These are phyloP conservation scores for Argopecten irradians DNA, from an alignment of 1,140 invertebrate species.

Conservation along the genomic window DNA sequence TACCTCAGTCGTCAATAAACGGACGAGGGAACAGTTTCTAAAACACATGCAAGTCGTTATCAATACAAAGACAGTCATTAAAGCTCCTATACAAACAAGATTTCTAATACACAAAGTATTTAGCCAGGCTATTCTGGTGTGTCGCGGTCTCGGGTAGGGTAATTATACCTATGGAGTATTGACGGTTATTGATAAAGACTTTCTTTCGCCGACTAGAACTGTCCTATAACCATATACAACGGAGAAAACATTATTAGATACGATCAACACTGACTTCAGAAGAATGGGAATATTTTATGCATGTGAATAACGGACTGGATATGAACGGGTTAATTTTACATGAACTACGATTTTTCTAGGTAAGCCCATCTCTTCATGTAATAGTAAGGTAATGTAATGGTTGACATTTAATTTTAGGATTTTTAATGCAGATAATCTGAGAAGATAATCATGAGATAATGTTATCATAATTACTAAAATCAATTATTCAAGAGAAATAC, in stretches of 20 bases:
- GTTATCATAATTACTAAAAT: too few species aligned
- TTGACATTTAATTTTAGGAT: too few species aligned
- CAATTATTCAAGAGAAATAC: too few species aligned
- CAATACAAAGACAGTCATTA: constrained; percentile 22
- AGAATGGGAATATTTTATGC: background rate
- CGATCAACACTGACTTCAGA: background rate
- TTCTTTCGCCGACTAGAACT: background rate
- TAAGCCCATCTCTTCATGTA: too few species aligned
- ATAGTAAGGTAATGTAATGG: too few species aligned
- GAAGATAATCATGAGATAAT: too few species aligned
- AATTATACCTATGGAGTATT: background rate
- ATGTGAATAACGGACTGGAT: background rate
- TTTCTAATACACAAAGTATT: constrained; percentile 23
- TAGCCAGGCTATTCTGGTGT: background rate
- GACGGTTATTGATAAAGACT: constrained; percentile 2
- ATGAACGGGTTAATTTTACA: too few species aligned
- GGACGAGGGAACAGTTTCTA: background rate
- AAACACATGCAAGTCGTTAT: constrained; percentile 18
- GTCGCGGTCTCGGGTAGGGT: background rate
- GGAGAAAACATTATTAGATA: background rate
- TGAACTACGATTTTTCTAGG: too few species aligned
- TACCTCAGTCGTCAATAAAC: background rate
- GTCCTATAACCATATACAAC: background rate
- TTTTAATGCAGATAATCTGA: too few species aligned
- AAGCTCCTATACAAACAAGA: background rate